These are phyloP conservation scores for Nebria salina DNA, from an alignment of 2,888 invertebrate species.

Conservation along the genomic window DNA sequence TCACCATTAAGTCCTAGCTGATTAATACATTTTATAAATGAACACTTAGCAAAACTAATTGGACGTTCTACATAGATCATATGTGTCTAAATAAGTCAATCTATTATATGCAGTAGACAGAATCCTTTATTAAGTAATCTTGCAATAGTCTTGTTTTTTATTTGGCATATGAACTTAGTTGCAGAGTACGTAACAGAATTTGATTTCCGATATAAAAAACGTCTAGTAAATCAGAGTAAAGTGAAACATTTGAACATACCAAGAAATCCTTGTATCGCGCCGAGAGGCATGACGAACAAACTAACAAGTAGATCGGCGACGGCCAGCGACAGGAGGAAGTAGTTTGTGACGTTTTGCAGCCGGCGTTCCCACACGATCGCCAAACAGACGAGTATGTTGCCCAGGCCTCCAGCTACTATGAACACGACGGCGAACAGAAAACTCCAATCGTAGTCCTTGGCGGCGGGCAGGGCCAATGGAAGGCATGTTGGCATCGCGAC, in stretches of 20 bases:
- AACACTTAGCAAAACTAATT: not conserved
- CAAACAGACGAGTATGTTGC: slow-evolving; percentile 92
- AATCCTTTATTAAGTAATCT: too few species aligned
- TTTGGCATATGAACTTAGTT: too few species aligned
- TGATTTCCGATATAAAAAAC: too few species aligned
- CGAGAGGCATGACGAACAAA: slow-evolving; percentile 94
- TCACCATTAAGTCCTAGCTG: not conserved
- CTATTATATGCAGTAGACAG: too few species aligned
- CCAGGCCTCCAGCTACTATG: slow-evolving; percentile 87
- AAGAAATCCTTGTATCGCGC: slow-evolving; percentile 91
- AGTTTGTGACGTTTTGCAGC: slow-evolving; percentile 95
- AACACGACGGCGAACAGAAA: slow-evolving; percentile 86
- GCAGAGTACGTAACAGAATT: too few species aligned
- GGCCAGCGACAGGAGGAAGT: slow-evolving; percentile 91
- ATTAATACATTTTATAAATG: not conserved
- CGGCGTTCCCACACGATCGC: slow-evolving; percentile 90
- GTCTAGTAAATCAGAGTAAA: not conserved
- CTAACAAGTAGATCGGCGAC: slow-evolving; percentile 94
- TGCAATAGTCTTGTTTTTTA: too few species aligned
- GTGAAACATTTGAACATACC: slow-evolving; percentile 71
- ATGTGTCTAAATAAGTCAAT: not conserved
- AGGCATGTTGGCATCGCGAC: slow-evolving; percentile 10
- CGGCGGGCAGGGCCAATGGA: slow-evolving; percentile 4
- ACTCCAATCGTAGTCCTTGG: slow-evolving; percentile 76
- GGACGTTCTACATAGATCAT: not conserved